Evolutionary conservation across 1,140 invertebrate genomes (phyloP).

Genomic region (Danaus plexippus): DNA sequence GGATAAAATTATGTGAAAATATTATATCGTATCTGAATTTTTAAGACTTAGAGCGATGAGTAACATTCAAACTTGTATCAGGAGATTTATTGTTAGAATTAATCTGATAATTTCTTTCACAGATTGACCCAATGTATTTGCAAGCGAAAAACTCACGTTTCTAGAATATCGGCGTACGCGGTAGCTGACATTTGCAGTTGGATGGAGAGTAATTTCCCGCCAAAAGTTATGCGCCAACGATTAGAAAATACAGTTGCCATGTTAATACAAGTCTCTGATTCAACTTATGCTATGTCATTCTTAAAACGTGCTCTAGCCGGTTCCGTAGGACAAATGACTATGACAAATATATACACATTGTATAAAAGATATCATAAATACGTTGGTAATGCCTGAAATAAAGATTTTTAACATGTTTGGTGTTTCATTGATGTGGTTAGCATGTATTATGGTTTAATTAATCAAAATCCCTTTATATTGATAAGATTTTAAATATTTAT

Average conservation of each 20-base stretch:
- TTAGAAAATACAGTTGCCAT: constrained; percentile 49
- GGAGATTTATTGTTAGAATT: too few species aligned
- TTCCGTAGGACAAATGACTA: constrained; percentile 40
- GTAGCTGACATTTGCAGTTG: constrained; percentile 47
- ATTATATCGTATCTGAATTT: too few species aligned
- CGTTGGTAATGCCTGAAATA: constrained; percentile 51
- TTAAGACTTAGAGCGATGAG: too few species aligned
- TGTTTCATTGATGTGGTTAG: constrained; percentile 7
- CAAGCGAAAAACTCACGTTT: constrained; percentile 52
- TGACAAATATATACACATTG: constrained; percentile 53
- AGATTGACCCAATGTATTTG: constrained; percentile 58
- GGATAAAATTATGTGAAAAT: too few species aligned
- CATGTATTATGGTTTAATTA: neutral
- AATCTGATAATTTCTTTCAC: constrained; percentile 22
- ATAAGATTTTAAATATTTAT: neutral
- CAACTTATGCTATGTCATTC: constrained; percentile 48
- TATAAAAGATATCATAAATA: constrained; percentile 66
- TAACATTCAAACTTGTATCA: too few species aligned
- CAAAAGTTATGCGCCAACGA: constrained; percentile 45
- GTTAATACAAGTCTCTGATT: constrained; percentile 49
- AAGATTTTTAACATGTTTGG: constrained; percentile 4
- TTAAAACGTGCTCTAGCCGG: constrained; percentile 44
- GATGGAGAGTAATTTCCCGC: constrained; percentile 38
- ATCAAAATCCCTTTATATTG: too few species aligned
- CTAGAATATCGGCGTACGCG: constrained; percentile 49